phyloP scores from a whole-genome alignment of 2,113 vertebrate genomes.

The Cochlearius cochlearius region DNA sequence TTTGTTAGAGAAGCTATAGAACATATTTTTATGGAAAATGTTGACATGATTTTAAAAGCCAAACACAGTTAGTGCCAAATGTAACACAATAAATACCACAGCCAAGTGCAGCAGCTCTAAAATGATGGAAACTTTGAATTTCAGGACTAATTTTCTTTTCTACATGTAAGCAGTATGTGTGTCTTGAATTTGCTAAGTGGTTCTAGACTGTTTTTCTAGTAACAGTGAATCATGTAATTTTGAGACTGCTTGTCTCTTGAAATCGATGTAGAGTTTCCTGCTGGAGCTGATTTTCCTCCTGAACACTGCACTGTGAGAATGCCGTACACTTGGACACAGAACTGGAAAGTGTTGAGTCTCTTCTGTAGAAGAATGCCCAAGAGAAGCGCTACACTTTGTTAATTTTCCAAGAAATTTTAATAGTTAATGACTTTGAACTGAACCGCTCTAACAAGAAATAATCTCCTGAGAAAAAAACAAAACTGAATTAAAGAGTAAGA shows the following conservation, averaged over 20 bases:
- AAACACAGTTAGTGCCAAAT: not conserved
- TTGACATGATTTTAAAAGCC: conserved; percentile 29
- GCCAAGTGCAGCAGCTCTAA: not conserved
- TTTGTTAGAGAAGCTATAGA: conserved; percentile 1
- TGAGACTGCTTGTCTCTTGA: not conserved
- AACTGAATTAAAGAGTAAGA: not conserved
- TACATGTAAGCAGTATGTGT: not conserved
- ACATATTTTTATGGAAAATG: conserved; percentile 11
- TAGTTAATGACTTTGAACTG: not conserved
- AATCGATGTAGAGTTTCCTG: not conserved
- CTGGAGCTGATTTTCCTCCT: not conserved
- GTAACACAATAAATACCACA: conserved; percentile 17
- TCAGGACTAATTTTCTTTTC: conserved; percentile 11
- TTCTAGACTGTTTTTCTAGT: conserved; percentile 28
- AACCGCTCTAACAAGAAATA: not conserved
- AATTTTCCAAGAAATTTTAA: not conserved
- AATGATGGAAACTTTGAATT: conserved; percentile 19
- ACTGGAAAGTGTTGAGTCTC: not conserved
- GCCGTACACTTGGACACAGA: not conserved
- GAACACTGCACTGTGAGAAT: not conserved
- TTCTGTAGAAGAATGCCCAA: not conserved
- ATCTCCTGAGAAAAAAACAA: not conserved
- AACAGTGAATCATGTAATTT: not conserved
- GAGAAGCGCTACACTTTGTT: not conserved
- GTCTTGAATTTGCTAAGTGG: not conserved